Evolutionary conservation across 1,140 invertebrate species (phyloP), one percentile per base, ranked within the genome.

Genomic region (Brachionus sp.): DNA sequence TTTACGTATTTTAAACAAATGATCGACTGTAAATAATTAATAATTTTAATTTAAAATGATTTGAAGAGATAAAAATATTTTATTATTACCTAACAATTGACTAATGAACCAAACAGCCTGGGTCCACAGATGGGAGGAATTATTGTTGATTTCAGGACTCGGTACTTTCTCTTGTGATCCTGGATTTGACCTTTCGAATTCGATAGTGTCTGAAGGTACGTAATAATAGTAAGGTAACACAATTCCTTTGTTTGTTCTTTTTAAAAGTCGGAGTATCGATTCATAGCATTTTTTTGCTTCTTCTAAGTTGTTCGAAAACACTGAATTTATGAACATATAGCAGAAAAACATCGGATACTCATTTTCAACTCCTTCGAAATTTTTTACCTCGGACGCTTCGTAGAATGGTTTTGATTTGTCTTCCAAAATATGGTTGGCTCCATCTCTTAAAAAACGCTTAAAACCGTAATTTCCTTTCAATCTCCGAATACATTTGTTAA

Each of bases 281-380:
- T 92, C 92, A 87, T 95, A 93, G 89, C 97, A 98, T 86, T 96
- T 93, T 84, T 96, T 93, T 16, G 96, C 93, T 91, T 97, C 94
- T 64, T 95, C 93, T n/a, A 94, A 93, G 84, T 96, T 90, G 19
- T 93, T 88, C 57, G 88, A 87, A 84, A 90, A 91, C n/a, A 90
- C 85, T 75, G 88, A 90, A 89, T 98, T 96, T 84, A 98, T 96
- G 37, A 98, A 94, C 92, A 98, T 94, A 87, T 94, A 94, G 25
- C 95, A 92, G 86, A 93, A 97, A 90, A 98, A 98, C 12, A 99
- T 87, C 0, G 97, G 97, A 96, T 97, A 99, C 90, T 99, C 96
- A 86, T 94, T 95, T 90, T 99, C 97, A 53, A 98, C 92, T 23
- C 94, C 93, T 87, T 98, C 95, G 90, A 98, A 99, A 86, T 96